A percentile compares a stretch with the other conserved stretches of the same genome.
phyloP scores from a whole-genome alignment of 1,140 invertebrate genomes.

The Brachystomella parvula region DNA sequence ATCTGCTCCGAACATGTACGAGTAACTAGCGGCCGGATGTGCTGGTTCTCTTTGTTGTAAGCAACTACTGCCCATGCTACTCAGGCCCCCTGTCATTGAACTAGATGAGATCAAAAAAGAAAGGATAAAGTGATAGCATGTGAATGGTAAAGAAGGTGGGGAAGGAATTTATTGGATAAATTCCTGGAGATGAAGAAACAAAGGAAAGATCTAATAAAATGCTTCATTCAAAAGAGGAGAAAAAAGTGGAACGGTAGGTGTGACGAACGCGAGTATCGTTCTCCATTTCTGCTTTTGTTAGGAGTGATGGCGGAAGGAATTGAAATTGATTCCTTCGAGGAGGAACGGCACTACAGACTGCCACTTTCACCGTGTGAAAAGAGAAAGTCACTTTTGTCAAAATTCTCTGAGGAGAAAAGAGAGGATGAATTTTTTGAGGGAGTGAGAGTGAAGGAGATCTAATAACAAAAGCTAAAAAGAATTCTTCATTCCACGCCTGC shows the following conservation, averaged over 20 bases:
- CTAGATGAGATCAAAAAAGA: slow-evolving; percentile 45
- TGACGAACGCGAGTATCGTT: background rate
- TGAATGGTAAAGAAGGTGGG: slow-evolving; percentile 4
- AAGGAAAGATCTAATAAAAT: slow-evolving; percentile 18
- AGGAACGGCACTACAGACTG: background rate
- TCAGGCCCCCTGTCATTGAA: slow-evolving; percentile 69
- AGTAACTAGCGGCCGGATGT: slow-evolving; percentile 61
- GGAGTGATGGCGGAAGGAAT: background rate
- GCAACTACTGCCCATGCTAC: slow-evolving; percentile 73
- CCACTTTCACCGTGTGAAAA: background rate
- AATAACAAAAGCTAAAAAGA: too few relatives aligned
- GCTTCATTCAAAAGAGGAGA: slow-evolving; percentile 18
- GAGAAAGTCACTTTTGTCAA: too few relatives aligned
- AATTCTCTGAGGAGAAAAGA: too few relatives aligned
- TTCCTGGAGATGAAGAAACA: background rate
- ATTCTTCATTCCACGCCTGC: too few relatives aligned
- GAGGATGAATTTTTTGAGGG: too few relatives aligned
- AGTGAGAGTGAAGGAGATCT: too few relatives aligned
- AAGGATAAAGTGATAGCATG: background rate
- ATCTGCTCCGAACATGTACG: slow-evolving; percentile 84
- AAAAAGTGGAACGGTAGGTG: slow-evolving; percentile 15
- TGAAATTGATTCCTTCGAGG: slow-evolving; percentile 28
- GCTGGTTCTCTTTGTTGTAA: slow-evolving; percentile 69
- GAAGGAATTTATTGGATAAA: background rate
- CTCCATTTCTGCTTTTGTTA: background rate